phyloP scores from a whole-genome alignment of 2,888 invertebrate species.

The Nomada fucata region DNA sequence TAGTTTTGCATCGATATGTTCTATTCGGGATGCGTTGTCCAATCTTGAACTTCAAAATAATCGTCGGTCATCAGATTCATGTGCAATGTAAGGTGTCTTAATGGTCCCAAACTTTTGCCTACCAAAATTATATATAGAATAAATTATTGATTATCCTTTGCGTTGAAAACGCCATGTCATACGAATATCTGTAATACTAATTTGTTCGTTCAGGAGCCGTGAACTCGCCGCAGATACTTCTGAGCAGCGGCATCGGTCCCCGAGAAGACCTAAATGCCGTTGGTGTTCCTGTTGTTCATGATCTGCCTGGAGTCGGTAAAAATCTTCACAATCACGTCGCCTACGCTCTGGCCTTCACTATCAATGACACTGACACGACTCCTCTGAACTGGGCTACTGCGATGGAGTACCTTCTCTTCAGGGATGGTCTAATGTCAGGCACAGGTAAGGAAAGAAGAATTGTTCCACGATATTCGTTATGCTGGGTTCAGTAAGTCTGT shows the following conservation, averaged over 20 bases:
- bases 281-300: conserved; percentile 88
- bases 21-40: too few species aligned
- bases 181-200: background rate
- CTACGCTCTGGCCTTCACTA: conserved; percentile 90
- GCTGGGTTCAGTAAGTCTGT: background rate
- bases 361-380: conserved; percentile 93
- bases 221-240: conserved; percentile 96
- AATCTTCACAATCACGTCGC: conserved; percentile 95
- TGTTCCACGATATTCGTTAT: background rate
- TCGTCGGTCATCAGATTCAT: too few species aligned
- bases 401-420: conserved; percentile 94
- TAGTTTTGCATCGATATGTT: too few species aligned
- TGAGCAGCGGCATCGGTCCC: conserved; percentile 95
- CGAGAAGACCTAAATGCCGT: conserved; percentile 87
- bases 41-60: too few species aligned
- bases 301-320: conserved; percentile 92
- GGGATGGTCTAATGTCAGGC: conserved; percentile 95
- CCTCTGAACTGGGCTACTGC: conserved; percentile 96
- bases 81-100: too few species aligned
- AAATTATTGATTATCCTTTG: background rate
- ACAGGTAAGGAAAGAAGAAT: conserved; percentile 87
- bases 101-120: too few species aligned
- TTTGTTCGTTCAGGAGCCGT: conserved; percentile 89
- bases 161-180: background rate
- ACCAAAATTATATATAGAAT: too few species aligned